phyloP scores from a whole-genome alignment of 1,140 invertebrate species.

The Andricus grossulariae region DNA sequence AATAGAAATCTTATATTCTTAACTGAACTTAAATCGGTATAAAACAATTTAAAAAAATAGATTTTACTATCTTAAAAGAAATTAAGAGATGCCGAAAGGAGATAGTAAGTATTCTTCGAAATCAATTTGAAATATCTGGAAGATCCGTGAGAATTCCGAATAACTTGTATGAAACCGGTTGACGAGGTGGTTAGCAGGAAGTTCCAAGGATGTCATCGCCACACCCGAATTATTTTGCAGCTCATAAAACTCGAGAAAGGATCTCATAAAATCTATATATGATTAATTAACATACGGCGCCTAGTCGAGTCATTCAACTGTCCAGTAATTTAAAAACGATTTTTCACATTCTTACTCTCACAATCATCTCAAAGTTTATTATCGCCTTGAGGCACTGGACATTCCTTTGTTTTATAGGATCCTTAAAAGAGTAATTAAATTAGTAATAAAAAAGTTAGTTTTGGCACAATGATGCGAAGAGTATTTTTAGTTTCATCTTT shows the following conservation, averaged over 20 bases:
- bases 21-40: not conserved
- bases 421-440: constrained; percentile 11
- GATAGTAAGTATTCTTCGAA: constrained; percentile 37
- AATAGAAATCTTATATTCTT: constrained; percentile 27
- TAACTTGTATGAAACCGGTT: not conserved
- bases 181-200: constrained; percentile 26
- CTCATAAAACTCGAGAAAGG: constrained; percentile 13
- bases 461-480: constrained; percentile 39
- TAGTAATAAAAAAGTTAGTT: constrained; percentile 56
- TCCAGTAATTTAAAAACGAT: constrained; percentile 21
- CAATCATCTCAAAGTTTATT: not conserved
- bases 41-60: constrained; percentile 5
- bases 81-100: constrained; percentile 1
- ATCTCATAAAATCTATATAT: constrained; percentile 23
- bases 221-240: constrained; percentile 30
- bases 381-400: constrained; percentile 9
- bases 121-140: constrained; percentile 41
- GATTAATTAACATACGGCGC: constrained; percentile 27
- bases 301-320: constrained; percentile 19
- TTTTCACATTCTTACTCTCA: constrained; percentile 3
- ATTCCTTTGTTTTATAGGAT: constrained; percentile 32
- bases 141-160: constrained; percentile 34
- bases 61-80: constrained; percentile 16
- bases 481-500: not conserved
- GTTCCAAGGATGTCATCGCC: constrained; percentile 36